Conservation (phyloP, 2,888 invertebrate species). For the Drosophila pseudotakahashii region DNA sequence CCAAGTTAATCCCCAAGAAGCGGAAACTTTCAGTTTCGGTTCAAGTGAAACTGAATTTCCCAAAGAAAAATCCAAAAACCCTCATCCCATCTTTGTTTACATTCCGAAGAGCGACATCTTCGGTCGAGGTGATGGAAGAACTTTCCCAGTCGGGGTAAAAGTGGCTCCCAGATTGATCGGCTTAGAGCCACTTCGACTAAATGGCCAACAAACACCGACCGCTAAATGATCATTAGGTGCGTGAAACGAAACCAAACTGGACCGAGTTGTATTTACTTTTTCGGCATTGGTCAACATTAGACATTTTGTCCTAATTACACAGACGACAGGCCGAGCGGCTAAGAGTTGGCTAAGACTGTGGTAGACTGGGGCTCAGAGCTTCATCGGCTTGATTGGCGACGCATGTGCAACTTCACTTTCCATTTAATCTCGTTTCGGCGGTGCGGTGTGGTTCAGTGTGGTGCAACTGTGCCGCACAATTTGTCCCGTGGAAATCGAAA, state of each 20-base stretch:
- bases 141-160: slow-evolving; percentile 38
- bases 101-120: slow-evolving; percentile 18
- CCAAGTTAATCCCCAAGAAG: slow-evolving; percentile 21
- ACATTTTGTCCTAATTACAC: slow-evolving; percentile 79
- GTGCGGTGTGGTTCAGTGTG: slow-evolving; percentile 5
- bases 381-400: slow-evolving; percentile 64
- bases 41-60: slow-evolving; percentile 33
- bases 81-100: slow-evolving; percentile 14
- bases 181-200: slow-evolving; percentile 26
- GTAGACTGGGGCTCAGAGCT: neutral
- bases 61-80: slow-evolving; percentile 4
- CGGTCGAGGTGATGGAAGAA: slow-evolving; percentile 19
- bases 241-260: slow-evolving; percentile 47
- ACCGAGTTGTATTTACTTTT: slow-evolving; percentile 66
- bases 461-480: slow-evolving; percentile 67
- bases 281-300: slow-evolving; percentile 74
- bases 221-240: slow-evolving; percentile 43
- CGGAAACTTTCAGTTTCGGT: slow-evolving; percentile 32
- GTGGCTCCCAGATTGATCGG: slow-evolving; percentile 32
- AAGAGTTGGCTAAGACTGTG: slow-evolving; percentile 17
- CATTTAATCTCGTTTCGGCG: slow-evolving; percentile 74
- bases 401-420: slow-evolving; percentile 77
- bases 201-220: slow-evolving; percentile 14
- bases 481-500: slow-evolving; percentile 77
- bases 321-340: slow-evolving; percentile 61